Evolutionary conservation across 2,113 vertebrate species (phyloP), one percentile per base, ranked within the genome.

Genomic region (Stictonetta naevosa): DNA sequence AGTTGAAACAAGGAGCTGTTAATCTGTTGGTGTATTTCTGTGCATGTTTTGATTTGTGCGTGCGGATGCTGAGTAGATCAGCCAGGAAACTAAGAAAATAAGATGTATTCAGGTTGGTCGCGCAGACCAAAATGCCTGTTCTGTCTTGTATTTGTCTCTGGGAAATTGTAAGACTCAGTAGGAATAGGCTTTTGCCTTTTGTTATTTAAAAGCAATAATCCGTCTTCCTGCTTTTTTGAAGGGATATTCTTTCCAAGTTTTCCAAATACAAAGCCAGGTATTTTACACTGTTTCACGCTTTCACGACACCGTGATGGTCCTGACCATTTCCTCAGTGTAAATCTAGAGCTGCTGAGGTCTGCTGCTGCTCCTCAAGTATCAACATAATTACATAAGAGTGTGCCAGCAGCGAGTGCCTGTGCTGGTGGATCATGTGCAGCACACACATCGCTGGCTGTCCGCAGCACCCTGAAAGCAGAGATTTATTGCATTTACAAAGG

Each of bases 401-500:
- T 95, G 95, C 34, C 92, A 95, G 90, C 86, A 84, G 92, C 0
- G 13, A 82, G 76, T 93, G 90, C 91, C 88, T 86, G 84, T 84
- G 90, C 58, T 91, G 89, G 86, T 59, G 36, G 93, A 87, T 89
- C 72, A 13, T 88, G 93, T 90, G 90, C 95, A 84, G 96, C 93
- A 90, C 86, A 85, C 79, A 68, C 78, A 79, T 73, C 0, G 6
- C 94, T 84, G 90, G 8, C 90, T 94, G 84, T 75, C 96, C 16
- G 66, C 90, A 92, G 55, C 28, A 53, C 72, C 71, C 75, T 67
- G 75, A 90, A 95, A 92, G 34, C 8, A 0, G 56, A 94, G 95
- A 92, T 95, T 95, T 96, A 97, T 94, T 90, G 79, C 92, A 79
- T 91, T 96, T 85, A 72, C 93, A 90, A 76, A 94, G 69, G 86